Base-by-base conservation (phyloP, 2,888 invertebrate species). In the Dynastes tityus region DNA sequence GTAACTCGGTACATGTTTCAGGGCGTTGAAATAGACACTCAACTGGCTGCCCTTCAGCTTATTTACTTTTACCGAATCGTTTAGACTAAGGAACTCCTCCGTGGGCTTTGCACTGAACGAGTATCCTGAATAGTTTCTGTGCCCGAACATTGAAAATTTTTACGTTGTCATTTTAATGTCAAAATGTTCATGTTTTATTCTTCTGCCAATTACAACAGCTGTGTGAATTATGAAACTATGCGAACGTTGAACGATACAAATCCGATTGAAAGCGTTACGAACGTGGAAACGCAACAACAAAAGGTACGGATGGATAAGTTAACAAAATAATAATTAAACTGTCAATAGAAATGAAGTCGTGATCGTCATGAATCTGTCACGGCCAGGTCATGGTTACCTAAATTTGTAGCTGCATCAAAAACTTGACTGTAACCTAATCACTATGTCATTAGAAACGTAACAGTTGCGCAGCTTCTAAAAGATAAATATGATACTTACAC, bases 31-130 rank as follows among this genome's bases (percentile, higher is more conserved):
- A 29, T 77, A 71, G 11, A 74, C 49, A 2, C 76, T 77, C 45
- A 80, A 58, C 13, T 80, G 79, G 32, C 64, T 65, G 9, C 71
- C 40, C 40, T 77, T 67, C 67, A 84, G 77, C 55, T 80, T 77
- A 49, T 81, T 82, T n/a, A 84, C 82, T 13, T 73, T 79, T 13
- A 84, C 80, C 22, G 83, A 76, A 45, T 80, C 80, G n/a, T 81
- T 80, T 22, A 84, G 75, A 27, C 65, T 71, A 40, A 79, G 78
- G 16, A 78, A 75, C 70, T 80, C 80, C 13, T 81, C 80, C 13
- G 74, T n/a, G 13, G 73, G 40, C 16, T 32, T 45, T 13, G 61
- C 32, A 61, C 1, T 32, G 45, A 40, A 73, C 40, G 73, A 45
- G 40, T 73, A 73, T 4, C 61, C 16, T 22, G 73, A 73, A 40